Evolutionary conservation across 2,797 vertebrate species (phyloP).

Genomic region (Takifugu rubripes): DNA sequence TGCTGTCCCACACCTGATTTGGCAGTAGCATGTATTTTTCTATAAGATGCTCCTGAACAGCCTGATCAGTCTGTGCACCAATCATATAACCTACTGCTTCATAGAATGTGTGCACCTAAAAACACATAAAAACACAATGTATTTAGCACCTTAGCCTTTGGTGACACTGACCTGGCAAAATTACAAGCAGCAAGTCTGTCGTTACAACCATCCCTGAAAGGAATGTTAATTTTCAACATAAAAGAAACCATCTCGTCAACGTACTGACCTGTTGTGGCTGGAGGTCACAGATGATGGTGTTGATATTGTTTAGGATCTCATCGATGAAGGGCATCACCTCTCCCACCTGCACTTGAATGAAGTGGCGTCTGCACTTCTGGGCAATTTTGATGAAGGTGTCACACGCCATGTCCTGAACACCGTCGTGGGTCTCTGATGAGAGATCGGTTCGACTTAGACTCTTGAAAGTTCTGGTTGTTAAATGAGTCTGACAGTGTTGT

Average conservation of each 20-base stretch:
- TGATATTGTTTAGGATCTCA: slow-evolving; percentile 98
- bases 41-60: slow-evolving; percentile 96
- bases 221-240: not conserved
- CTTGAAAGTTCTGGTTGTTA: too few relatives aligned
- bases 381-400: slow-evolving; percentile 99
- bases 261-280: slow-evolving; percentile 92
- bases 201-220: too few relatives aligned
- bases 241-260: not conserved
- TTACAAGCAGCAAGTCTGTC: not conserved
- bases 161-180: not conserved
- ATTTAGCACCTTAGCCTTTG: not conserved
- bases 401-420: slow-evolving; percentile 99
- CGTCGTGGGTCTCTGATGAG: slow-evolving; percentile 92
- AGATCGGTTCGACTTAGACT: not conserved
- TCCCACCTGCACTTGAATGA: slow-evolving; percentile 98
- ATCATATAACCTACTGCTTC: slow-evolving; percentile 99
- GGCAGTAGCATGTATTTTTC: slow-evolving; percentile 99
- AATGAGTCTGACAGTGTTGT: not conserved
- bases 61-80: slow-evolving; percentile 95
- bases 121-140: not conserved
- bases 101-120: slow-evolving; percentile 95
- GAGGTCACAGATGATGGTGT: slow-evolving; percentile 99
- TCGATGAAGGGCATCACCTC: slow-evolving; percentile 99
- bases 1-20: slow-evolving; percentile 99
- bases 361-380: slow-evolving; percentile 96